Percentiles rank a stretch among this genome's conserved stretches.
Evolutionary conservation across 2,113 vertebrate genomes (phyloP).

Genomic region (human): GRCh38 chr4:169426001-169426500

Average conservation of each 20-base stretch:
- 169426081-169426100: background rate
- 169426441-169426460: background rate
- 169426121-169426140: background rate
- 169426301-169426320: background rate
- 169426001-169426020: background rate
- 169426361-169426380: background rate
- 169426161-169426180: conserved; percentile 68
- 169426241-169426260: background rate
- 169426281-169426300: conserved; percentile 29
- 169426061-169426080: background rate
- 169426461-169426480: background rate
- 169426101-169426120: background rate
- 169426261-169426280: background rate
- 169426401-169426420: background rate
- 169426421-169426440: background rate
- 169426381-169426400: background rate
- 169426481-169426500: background rate
- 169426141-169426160: conserved; percentile 83
- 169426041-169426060: conserved; percentile 25
- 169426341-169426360: background rate
- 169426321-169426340: background rate
- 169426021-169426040: background rate
- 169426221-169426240: conserved; percentile 84
- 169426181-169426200: background rate
- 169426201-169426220: conserved; percentile 41